Base-by-base conservation (phyloP, 1,140 invertebrate genomes). In the Drosophila simulans region DNA sequence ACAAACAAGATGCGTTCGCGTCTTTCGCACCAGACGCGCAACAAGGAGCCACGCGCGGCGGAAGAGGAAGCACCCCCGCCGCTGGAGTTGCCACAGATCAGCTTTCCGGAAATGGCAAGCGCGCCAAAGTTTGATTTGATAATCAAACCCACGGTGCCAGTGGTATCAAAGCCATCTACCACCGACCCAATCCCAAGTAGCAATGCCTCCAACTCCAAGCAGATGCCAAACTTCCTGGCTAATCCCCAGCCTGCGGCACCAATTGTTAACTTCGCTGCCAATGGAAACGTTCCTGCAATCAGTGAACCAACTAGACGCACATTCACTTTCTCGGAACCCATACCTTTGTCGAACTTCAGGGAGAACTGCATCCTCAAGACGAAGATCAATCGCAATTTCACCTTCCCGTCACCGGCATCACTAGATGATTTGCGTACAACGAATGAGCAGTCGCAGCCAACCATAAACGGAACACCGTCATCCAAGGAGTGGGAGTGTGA, bases 401-500 rank as follows among this genome's bases (percentile, higher is more conserved):
- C n/a, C 25, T 77, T 81, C 42, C 8, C 52, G 17, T 12, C 40
- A 13, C 68, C 69, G 10, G 11, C 7, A 2, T 0, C 35, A 10
- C n/a, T 82, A 3, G 63, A 51, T 0, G 42, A 7, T 1, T 15
- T 22, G 15, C 15, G 8, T 31, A 31, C 7, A 31, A 31, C 35
- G 3, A 12, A 22, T 2, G 3, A 15, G 4, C 27, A 12, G 22
- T 15, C 25, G 46, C 57, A 17, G 10, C 45, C 43, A 39, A 25
- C 39, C 3, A 34, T 53, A 15, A 73, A 73, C 8, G 68, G 66
- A 5, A 20, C 34, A 15, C 45, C 63, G 8, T 8, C 93, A 15
- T 69, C 92, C 11, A 78, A 92, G 72, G 92, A 92, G 55, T 96
- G 95, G 95, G 94, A 95, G 74, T 96, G 96, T 91, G 90, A 93